These are phyloP conservation scores for Dreissena polymorpha DNA, from an alignment of 1,140 invertebrate genomes.

Conservation along the genomic window DNA sequence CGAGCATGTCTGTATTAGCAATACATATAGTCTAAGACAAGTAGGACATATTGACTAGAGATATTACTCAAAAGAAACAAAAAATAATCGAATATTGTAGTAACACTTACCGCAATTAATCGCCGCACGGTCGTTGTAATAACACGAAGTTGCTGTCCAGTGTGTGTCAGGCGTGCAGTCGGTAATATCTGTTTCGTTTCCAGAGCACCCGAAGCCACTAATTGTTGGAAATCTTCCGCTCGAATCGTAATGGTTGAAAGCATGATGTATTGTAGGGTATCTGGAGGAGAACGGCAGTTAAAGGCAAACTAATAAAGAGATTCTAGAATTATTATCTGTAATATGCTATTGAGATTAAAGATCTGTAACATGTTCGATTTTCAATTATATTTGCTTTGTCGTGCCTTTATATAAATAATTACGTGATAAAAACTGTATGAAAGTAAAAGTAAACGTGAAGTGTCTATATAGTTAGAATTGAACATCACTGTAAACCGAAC, in stretches of 20 bases:
- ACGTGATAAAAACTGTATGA: too few relatives aligned
- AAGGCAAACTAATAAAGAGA: not conserved
- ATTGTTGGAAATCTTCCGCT: not conserved
- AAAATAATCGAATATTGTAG: too few relatives aligned
- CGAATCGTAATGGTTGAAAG: not conserved
- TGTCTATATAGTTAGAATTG: too few relatives aligned
- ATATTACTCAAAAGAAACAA: too few relatives aligned
- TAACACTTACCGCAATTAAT: not conserved
- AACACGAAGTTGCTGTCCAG: not conserved
- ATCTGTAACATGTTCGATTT: not conserved
- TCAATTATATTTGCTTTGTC: not conserved
- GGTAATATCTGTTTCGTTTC: conserved; percentile 5
- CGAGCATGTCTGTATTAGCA: not conserved
- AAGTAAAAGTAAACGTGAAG: too few relatives aligned
- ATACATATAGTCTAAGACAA: not conserved
- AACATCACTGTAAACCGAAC: too few relatives aligned
- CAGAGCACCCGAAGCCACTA: not conserved
- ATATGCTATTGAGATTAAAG: not conserved
- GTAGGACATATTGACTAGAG: not conserved
- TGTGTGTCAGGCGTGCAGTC: not conserved
- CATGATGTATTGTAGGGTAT: conserved; percentile 1
- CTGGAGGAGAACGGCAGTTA: not conserved
- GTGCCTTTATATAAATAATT: too few relatives aligned
- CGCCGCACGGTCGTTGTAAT: not conserved
- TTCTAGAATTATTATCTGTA: not conserved